phyloP scores from a whole-genome alignment of 2,797 vertebrate genomes.

The Gephyroberyx darwinii region DNA sequence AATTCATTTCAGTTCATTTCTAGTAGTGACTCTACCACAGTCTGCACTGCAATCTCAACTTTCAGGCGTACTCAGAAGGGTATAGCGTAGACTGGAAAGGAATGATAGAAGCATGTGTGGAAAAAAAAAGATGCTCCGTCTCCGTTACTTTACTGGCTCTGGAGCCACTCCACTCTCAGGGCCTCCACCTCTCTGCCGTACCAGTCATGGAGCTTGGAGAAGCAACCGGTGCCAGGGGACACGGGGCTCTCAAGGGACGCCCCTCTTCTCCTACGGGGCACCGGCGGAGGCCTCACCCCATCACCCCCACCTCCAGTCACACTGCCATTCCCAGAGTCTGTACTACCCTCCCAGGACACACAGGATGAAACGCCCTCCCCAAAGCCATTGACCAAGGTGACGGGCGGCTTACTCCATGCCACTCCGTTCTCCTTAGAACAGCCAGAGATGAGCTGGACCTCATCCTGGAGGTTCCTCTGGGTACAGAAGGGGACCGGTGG shows the following conservation, averaged over 20 bases:
- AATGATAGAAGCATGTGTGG: constrained; percentile 44
- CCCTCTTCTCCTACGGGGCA: constrained; percentile 82
- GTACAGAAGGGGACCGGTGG: not conserved
- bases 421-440: constrained; percentile 85
- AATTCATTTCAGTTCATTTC: not conserved
- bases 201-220: constrained; percentile 88
- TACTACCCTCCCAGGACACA: constrained; percentile 70
- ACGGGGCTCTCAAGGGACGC: constrained; percentile 69
- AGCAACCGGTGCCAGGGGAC: constrained; percentile 76
- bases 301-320: constrained; percentile 17
- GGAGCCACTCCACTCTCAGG: constrained; percentile 85
- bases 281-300: constrained; percentile 75
- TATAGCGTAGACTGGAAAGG: constrained; percentile 38
- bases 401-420: constrained; percentile 81
- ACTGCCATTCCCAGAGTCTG: constrained; percentile 45
- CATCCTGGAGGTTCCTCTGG: constrained; percentile 63
- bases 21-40: not conserved
- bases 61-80: constrained; percentile 9
- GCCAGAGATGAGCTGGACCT: constrained; percentile 62
- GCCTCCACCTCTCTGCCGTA: constrained; percentile 88
- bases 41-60: not conserved
- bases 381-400: constrained; percentile 55
- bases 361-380: constrained; percentile 62
- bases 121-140: constrained; percentile 17
- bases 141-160: constrained; percentile 72